These are phyloP conservation scores for Teleogryllus occipitalis DNA, from an alignment of 1,140 invertebrate species.

Conservation along the genomic window DNA sequence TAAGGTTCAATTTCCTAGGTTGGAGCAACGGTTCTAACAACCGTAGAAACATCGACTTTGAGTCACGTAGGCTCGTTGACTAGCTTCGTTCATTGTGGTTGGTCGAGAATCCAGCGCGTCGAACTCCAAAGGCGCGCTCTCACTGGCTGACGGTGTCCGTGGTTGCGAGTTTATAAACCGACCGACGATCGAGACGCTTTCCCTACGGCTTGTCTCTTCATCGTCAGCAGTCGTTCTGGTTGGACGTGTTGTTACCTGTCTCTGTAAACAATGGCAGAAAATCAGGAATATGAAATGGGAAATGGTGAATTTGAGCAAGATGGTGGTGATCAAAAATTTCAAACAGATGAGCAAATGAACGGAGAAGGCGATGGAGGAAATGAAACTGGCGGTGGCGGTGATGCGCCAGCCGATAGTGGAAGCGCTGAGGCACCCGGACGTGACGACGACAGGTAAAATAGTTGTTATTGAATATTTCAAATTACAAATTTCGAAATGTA, in stretches of 20 bases:
- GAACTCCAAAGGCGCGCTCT: not conserved
- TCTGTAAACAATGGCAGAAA: constrained; percentile 22
- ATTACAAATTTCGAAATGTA: not conserved
- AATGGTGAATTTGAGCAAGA: constrained; percentile 24
- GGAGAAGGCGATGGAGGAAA: constrained; percentile 21
- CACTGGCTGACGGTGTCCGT: not conserved
- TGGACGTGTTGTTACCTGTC: constrained; percentile 4
- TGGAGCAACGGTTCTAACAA: not conserved
- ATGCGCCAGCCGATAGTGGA: constrained; percentile 26
- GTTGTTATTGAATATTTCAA: not conserved
- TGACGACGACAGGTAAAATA: constrained; percentile 28
- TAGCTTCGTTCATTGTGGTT: constrained; percentile 9
- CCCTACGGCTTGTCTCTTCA: constrained; percentile 10
- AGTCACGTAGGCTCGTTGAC: not conserved
- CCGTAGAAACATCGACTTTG: not conserved
- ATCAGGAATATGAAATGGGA: constrained; percentile 24
- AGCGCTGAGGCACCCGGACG: constrained; percentile 29
- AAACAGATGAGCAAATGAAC: constrained; percentile 21
- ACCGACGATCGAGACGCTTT: not conserved
- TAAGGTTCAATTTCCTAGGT: not conserved
- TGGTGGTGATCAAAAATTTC: constrained; percentile 16
- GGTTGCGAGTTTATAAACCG: not conserved
- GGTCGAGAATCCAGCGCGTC: not conserved
- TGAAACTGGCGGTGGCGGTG: constrained; percentile 17
- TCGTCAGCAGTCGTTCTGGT: not conserved